These are phyloP conservation scores for Abscondita cerata DNA, from an alignment of 2,888 invertebrate species.

Conservation along the genomic window DNA sequence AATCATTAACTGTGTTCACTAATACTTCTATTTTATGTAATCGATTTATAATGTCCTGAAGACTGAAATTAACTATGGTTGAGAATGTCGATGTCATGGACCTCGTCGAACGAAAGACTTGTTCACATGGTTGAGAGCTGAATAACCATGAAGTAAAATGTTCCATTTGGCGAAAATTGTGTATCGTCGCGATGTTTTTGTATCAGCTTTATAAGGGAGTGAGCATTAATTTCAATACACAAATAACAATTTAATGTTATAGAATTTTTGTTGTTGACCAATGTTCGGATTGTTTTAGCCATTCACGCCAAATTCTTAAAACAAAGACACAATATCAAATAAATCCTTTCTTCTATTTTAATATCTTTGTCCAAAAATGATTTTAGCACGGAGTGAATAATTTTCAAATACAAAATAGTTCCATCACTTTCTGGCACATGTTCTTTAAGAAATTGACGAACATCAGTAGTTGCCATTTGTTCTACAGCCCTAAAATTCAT, in stretches of 20 bases:
- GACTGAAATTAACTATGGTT: not conserved
- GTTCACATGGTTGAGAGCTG: conserved; percentile 15
- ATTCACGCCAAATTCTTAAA: conserved; percentile 37
- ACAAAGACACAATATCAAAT: conserved; percentile 37
- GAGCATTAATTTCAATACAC: conserved; percentile 38
- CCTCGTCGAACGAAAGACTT: not conserved
- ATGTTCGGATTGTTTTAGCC: conserved; percentile 26
- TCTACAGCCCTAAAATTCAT: conserved; percentile 43
- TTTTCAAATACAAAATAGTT: conserved; percentile 39
- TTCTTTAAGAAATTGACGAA: conserved; percentile 32
- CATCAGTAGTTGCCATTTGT: conserved; percentile 39
- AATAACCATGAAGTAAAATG: conserved; percentile 13
- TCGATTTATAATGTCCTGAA: conserved; percentile 6
- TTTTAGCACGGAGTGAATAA: conserved; percentile 15
- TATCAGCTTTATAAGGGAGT: conserved; percentile 27
- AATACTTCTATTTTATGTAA: conserved; percentile 5
- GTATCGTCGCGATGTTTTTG: not conserved
- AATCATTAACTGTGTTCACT: not conserved
- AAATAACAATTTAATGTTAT: conserved; percentile 36
- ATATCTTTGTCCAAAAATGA: not conserved
- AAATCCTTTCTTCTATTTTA: conserved; percentile 15
- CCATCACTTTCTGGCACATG: conserved; percentile 38
- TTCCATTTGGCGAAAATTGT: not conserved
- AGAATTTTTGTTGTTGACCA: conserved; percentile 42
- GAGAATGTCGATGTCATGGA: not conserved